Evolutionary conservation across 2,113 vertebrate genomes (phyloP).

Genomic region (Haliaeetus leucogaster): DNA sequence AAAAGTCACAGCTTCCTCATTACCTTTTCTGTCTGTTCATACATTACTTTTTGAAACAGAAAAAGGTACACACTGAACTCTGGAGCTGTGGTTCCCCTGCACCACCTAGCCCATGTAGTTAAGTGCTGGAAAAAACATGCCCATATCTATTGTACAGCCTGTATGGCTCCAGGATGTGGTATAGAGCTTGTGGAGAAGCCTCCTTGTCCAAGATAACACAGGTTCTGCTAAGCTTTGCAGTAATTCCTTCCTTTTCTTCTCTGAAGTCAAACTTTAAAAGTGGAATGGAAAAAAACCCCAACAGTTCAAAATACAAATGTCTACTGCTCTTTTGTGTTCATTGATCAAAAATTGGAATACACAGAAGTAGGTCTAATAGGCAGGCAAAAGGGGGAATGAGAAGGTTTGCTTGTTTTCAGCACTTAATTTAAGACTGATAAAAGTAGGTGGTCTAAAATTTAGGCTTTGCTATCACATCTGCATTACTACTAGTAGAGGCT

Average conservation of each 20-base stretch:
- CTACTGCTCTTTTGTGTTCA: not conserved
- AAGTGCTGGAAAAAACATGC: not conserved
- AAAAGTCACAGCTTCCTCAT: not conserved
- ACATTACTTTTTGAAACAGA: not conserved
- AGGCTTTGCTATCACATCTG: not conserved
- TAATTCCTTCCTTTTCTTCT: not conserved
- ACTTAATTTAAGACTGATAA: not conserved
- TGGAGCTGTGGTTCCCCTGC: fast-evolving
- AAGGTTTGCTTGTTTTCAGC: not conserved
- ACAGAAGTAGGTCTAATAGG: not conserved
- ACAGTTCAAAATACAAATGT: not conserved
- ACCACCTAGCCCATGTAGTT: not conserved
- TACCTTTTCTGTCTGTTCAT: not conserved
- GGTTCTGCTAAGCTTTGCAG: not conserved
- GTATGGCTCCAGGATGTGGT: not conserved
- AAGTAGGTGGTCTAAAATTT: not conserved
- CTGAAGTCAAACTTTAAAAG: not conserved
- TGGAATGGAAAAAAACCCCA: not conserved
- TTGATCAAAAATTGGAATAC: not conserved
- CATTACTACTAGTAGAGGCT: not conserved
- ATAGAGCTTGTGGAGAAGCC: not conserved
- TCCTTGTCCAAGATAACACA: not conserved
- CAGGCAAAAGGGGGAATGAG: not conserved
- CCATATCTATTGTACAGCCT: not conserved
- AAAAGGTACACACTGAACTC: not conserved